Base-by-base conservation (phyloP, 2,888 invertebrate species). In the Microctonus brassicae region DNA sequence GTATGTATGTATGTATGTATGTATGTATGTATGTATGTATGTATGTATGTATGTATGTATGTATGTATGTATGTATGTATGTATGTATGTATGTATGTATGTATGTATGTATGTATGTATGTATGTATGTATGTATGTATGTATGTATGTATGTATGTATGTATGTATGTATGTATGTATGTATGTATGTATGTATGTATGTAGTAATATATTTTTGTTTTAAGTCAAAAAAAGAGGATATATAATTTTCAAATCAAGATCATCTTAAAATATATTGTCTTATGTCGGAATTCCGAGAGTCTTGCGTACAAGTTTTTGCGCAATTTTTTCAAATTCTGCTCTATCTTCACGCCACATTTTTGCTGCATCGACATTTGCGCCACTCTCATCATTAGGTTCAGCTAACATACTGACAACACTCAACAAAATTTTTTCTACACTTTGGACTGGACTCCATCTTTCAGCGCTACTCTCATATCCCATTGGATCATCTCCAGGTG, bases 401-500 rank as follows among this genome's bases (percentile, higher is more conserved):
- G 99, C 99, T 75, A 99, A 89, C 97, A 99, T 98, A 87, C 98
- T 98, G 81, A 99, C 96, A 68, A 99, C 99, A 60, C 99, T 99
- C 0, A 99, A 90, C 61, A 99, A 90, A 82, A 99, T 99, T 89
- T 99, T 99, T 88, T 99, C 99, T 0, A 99, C 98, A 88, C 98
- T 98, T 88, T 99, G 99, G 0, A 99, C 99, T 0, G 99, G 99
- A 81, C 98, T 98, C 99, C 99, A 99, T 75, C 99, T 91, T 88
- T 99, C 99, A 1, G 98, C 96, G 84, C 97, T 97, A 68, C 96
- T 95, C 88, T 99, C 99, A 82, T 99, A 99, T n/a, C 98, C 98
- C 95, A 98, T 98, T 0, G 99, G 99, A 89, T 99, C 99, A 88
- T 99, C 99, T 0, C 99, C 99, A 0, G 99, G 99, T 0, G 99